A percentile compares a stretch with the other conserved stretches of the same genome.
phyloP scores from a whole-genome alignment of 2,113 vertebrate species.

The Gallinago paraguaiae region DNA sequence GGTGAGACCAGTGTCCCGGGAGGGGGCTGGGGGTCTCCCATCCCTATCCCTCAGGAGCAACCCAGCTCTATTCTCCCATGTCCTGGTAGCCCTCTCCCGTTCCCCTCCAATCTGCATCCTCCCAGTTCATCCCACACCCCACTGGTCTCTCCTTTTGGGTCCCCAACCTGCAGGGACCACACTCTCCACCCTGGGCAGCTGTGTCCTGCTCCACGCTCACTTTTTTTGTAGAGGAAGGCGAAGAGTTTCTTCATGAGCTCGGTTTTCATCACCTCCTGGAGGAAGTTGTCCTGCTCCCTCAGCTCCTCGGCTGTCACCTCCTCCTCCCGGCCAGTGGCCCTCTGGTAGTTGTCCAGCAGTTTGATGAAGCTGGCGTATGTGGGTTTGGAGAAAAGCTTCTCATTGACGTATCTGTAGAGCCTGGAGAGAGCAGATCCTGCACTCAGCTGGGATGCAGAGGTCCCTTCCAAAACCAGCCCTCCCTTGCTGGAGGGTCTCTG shows the following conservation, averaged over 20 bases:
- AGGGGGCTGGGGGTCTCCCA: fast-evolving
- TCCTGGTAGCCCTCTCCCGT: background rate
- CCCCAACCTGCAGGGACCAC: fast-evolving
- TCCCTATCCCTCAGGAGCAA: background rate
- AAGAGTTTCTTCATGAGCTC: constrained; percentile 85
- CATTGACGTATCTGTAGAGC: constrained; percentile 84
- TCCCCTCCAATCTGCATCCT: background rate
- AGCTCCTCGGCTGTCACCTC: constrained; percentile 78
- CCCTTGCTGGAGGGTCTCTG: background rate
- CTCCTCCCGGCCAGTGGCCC: constrained; percentile 81
- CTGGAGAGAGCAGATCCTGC: constrained; percentile 54
- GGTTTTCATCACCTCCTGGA: constrained; percentile 84
- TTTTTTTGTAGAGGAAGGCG: constrained; percentile 80
- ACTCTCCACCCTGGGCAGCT: fast-evolving
- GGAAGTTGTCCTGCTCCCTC: constrained; percentile 85
- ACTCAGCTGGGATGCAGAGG: background rate
- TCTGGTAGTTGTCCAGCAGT: constrained; percentile 90
- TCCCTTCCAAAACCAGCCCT: background rate
- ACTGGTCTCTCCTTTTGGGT: fast-evolving
- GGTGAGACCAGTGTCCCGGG: fast-evolving
- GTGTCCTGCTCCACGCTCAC: constrained; percentile 62
- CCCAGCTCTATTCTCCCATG: fast-evolving
- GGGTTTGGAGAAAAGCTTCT: constrained; percentile 84
- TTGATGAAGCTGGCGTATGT: constrained; percentile 85
- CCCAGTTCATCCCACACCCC: background rate